Evolutionary conservation across 2,113 vertebrate species (phyloP).

Genomic region (Festucalex cinctus): DNA sequence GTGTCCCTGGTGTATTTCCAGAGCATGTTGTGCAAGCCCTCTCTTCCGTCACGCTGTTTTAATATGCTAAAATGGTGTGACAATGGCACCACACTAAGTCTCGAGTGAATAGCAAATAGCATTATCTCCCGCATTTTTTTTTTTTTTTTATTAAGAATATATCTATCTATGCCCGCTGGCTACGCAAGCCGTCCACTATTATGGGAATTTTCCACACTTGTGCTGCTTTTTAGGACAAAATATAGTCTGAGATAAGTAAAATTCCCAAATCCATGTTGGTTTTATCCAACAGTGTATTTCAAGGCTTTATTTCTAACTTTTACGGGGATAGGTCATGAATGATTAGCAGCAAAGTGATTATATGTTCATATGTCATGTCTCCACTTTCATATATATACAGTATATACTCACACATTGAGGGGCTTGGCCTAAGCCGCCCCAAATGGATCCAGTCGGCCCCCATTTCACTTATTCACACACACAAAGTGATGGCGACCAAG

Average conservation of each 20-base stretch:
- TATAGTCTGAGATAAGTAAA: slow-evolving; percentile 58
- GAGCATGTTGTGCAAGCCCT: slow-evolving; percentile 48
- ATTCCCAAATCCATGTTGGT: slow-evolving; percentile 67
- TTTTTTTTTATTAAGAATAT: slow-evolving; percentile 42
- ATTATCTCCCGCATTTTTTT: slow-evolving; percentile 59
- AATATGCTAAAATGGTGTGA: slow-evolving; percentile 68
- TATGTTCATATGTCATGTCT: slow-evolving; percentile 56
- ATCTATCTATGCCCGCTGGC: slow-evolving; percentile 54
- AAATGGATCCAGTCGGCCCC: slow-evolving; percentile 30
- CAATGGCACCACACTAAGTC: slow-evolving; percentile 71
- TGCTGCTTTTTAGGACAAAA: slow-evolving; percentile 46
- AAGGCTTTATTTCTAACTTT: slow-evolving; percentile 56
- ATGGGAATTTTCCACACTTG: slow-evolving; percentile 60
- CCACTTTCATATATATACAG: slow-evolving; percentile 27
- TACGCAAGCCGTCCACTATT: slow-evolving; percentile 57
- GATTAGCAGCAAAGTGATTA: slow-evolving; percentile 62
- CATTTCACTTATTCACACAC: slow-evolving; percentile 20
- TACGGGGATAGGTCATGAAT: slow-evolving; percentile 52
- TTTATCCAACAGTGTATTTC: slow-evolving; percentile 61
- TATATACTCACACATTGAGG: slow-evolving; percentile 7
- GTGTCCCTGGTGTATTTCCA: neutral
- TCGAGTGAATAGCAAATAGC: slow-evolving; percentile 61
- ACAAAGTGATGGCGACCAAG: slow-evolving; percentile 82
- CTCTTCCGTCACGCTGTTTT: slow-evolving; percentile 55
- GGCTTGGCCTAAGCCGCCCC: slow-evolving; percentile 48